These are phyloP conservation scores for Operophtera brumata DNA, from an alignment of 2,888 invertebrate species.

Conservation along the genomic window DNA sequence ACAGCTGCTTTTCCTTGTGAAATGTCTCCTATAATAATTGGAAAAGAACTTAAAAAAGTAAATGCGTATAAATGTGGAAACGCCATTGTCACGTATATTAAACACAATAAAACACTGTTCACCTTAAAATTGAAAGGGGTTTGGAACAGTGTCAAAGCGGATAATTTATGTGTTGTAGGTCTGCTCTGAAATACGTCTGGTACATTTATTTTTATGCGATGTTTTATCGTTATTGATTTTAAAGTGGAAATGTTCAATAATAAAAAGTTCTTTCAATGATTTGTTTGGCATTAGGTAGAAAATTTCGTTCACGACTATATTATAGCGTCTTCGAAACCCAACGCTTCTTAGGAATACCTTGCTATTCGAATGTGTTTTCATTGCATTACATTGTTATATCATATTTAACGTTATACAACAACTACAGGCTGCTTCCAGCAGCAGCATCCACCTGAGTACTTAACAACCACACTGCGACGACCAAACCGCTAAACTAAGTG, in stretches of 20 bases:
- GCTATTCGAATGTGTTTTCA: too few species aligned
- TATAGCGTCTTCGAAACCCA: too few species aligned
- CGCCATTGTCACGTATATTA: slow-evolving; percentile 32
- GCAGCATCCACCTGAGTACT: too few species aligned
- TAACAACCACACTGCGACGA: too few species aligned
- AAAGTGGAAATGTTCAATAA: neutral
- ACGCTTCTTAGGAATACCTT: too few species aligned
- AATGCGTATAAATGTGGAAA: slow-evolving; percentile 36
- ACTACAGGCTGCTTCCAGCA: too few species aligned
- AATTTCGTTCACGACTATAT: too few species aligned
- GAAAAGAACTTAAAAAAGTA: slow-evolving; percentile 41
- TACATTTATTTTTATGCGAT: slow-evolving; percentile 21
- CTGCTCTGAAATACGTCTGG: slow-evolving; percentile 7
- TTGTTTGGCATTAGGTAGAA: too few species aligned
- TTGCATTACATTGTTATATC: too few species aligned
- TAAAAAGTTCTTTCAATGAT: too few species aligned
- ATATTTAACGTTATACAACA: too few species aligned
- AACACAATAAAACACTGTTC: slow-evolving; percentile 30
- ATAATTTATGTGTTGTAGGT: slow-evolving; percentile 23
- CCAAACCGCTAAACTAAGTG: too few species aligned
- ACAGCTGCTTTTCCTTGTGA: slow-evolving; percentile 31
- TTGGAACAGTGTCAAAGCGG: slow-evolving; percentile 29
- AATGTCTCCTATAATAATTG: slow-evolving; percentile 35
- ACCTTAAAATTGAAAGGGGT: slow-evolving; percentile 31
- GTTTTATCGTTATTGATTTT: slow-evolving; percentile 23